These are phyloP conservation scores for Sarcophaga bullata DNA, from an alignment of 1,140 invertebrate species.

Conservation along the genomic window DNA sequence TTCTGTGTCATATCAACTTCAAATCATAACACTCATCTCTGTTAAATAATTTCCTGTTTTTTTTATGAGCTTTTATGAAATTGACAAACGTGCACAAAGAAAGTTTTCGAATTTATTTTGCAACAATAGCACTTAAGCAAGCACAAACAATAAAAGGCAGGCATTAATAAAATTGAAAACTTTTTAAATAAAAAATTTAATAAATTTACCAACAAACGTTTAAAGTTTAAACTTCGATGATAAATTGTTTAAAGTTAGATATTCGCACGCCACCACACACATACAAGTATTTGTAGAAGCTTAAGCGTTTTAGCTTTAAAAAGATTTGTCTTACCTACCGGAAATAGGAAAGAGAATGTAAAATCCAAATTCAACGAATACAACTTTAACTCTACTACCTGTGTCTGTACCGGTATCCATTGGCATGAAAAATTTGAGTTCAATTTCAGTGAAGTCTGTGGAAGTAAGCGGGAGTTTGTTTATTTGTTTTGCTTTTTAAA, in stretches of 20 bases:
- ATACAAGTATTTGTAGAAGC: too few relatives aligned
- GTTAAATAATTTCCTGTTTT: too few relatives aligned
- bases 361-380: background rate
- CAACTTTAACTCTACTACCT: too few relatives aligned
- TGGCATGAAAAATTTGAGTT: background rate
- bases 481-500: too few relatives aligned
- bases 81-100: too few relatives aligned
- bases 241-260: background rate
- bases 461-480: background rate
- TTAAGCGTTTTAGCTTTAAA: too few relatives aligned
- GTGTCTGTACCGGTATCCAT: background rate
- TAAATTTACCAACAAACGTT: background rate
- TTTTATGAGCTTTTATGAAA: too few relatives aligned
- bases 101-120: too few relatives aligned
- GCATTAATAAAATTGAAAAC: background rate
- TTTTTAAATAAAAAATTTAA: background rate
- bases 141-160: too few relatives aligned
- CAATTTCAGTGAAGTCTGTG: background rate
- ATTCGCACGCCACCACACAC: background rate
- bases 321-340: background rate
- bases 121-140: too few relatives aligned
- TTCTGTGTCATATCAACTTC: too few relatives aligned
- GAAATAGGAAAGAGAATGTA: background rate
- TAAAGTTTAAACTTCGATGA: background rate
- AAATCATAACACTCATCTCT: too few relatives aligned